phyloP scores from a whole-genome alignment of 2,113 vertebrate genomes.

The Antechinus stuartii region DNA sequence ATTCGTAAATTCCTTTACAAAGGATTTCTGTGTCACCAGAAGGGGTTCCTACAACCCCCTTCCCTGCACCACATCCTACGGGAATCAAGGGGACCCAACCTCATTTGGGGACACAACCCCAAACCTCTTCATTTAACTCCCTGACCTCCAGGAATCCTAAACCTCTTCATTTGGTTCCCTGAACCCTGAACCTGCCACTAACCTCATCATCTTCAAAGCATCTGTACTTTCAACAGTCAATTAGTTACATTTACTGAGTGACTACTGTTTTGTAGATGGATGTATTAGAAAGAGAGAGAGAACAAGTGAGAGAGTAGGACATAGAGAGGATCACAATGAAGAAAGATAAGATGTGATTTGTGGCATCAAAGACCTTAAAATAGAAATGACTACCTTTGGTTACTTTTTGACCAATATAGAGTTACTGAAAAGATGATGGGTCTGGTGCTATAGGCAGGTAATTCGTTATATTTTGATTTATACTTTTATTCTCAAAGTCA shows the following conservation, averaged over 20 bases:
- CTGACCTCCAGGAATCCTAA: too few species aligned
- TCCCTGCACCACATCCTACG: too few species aligned
- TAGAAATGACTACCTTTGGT: neutral
- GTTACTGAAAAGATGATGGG: neutral
- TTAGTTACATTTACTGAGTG: neutral
- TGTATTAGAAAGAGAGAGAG: too few species aligned
- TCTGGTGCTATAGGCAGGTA: neutral
- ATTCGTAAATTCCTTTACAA: too few species aligned
- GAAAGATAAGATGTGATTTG: neutral
- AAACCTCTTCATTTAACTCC: too few species aligned
- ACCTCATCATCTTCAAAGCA: neutral
- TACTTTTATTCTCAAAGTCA: neutral
- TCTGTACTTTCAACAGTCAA: neutral
- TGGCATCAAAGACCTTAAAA: neutral
- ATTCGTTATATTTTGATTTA: neutral
- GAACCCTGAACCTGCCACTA: too few species aligned
- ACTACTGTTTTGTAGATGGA: neutral
- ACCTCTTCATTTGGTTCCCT: too few species aligned
- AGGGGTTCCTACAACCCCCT: too few species aligned
- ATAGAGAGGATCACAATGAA: neutral
- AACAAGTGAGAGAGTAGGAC: neutral
- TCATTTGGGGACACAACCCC: too few species aligned
- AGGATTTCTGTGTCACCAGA: too few species aligned
- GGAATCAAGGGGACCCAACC: too few species aligned
- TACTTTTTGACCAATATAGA: neutral